Conservation (phyloP, 2,888 invertebrate genomes). For the Tinea pellionella region DNA sequence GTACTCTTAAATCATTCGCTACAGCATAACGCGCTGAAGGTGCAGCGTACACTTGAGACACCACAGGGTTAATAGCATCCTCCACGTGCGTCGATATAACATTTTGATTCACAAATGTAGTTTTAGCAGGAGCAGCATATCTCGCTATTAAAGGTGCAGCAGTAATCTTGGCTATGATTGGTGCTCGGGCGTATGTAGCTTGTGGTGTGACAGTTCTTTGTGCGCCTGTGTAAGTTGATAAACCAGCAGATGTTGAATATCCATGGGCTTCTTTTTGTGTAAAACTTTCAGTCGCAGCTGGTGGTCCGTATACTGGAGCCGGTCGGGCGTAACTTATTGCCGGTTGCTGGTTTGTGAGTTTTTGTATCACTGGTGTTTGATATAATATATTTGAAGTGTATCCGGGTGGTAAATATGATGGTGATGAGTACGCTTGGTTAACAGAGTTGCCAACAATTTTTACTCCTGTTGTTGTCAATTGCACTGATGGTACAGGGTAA, state of each 20-base stretch:
- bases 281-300: slow-evolving; percentile 31
- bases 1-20: slow-evolving; percentile 38
- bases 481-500: slow-evolving; percentile 65
- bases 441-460: slow-evolving; percentile 29
- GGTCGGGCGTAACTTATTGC: slow-evolving; percentile 16
- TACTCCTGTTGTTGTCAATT: slow-evolving; percentile 50
- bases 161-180: slow-evolving; percentile 61
- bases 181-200: slow-evolving; percentile 61
- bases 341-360: not conserved
- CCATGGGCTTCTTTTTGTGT: slow-evolving; percentile 57
- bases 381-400: not conserved
- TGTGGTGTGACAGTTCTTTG: slow-evolving; percentile 44
- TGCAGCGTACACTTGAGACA: slow-evolving; percentile 56
- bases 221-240: slow-evolving; percentile 24
- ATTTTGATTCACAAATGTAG: slow-evolving; percentile 42
- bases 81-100: slow-evolving; percentile 37
- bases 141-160: slow-evolving; percentile 55
- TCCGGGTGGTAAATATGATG: slow-evolving; percentile 9
- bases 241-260: slow-evolving; percentile 56
- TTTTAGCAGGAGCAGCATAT: slow-evolving; percentile 43
- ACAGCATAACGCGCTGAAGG: slow-evolving; percentile 46
- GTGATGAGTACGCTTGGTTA: slow-evolving; percentile 25
- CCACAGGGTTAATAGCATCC: slow-evolving; percentile 45
- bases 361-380: not conserved
- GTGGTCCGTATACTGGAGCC: slow-evolving; percentile 63